Base-by-base conservation (phyloP, 2,888 invertebrate genomes). In the Cenopis cana region DNA sequence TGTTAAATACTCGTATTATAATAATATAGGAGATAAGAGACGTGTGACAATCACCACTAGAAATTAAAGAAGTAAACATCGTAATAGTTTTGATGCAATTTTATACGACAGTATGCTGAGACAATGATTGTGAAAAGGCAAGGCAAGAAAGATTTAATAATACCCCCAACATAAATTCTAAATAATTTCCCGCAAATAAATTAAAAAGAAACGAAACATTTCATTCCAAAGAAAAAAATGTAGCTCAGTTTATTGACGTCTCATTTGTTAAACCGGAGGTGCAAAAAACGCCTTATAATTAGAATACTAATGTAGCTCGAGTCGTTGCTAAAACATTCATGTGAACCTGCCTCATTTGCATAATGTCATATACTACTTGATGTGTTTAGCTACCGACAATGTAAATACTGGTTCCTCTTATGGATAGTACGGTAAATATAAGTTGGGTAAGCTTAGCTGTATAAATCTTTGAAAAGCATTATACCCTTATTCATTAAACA, bases 311-410 rank as follows among this genome's bases (percentile, higher is more conserved):
- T 90, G 84, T 81, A 75, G 83, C 77, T 62, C 74, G 72, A 83
- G 82, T 81, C 76, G 84, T 87, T 87, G 84, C 85, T 85, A 87
- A 88, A 89, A 86, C 83, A 81, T 81, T 77, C 82, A 78, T 79
- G 78, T 77, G 82, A 83, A 81, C 76, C 79, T 77, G 79, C 59
- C 86, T 90, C 82, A 91, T 93, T 91, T 87, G 83, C 91, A 92
- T 93, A 84, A 84, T 89, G 89, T 89, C 87, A 86, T 87, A 87
- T 85, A 81, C 82, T 80, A 83, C 83, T 86, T 85, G 86, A 82
- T 87, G 81, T 82, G 82, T 86, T 88, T 82, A 82, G 92, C 91
- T 92, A 91, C 92, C 79, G 69, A 57, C 80, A 65, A 67, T 56
- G 86, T 78, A 75, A 81, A 82, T 83, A 83, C 83, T 77, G 79